These are phyloP conservation scores for Shargacucullia verbasci DNA, from an alignment of 2,888 invertebrate genomes.

Conservation along the genomic window DNA sequence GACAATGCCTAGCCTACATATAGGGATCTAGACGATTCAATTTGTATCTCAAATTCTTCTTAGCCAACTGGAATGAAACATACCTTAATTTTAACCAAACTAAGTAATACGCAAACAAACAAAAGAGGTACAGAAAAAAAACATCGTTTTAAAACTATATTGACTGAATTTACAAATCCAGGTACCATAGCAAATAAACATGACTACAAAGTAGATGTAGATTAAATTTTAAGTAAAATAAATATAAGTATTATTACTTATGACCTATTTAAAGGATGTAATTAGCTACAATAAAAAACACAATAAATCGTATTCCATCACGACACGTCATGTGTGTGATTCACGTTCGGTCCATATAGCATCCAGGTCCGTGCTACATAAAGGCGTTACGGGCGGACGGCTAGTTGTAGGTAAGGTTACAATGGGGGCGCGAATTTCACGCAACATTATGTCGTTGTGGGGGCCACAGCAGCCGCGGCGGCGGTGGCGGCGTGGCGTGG, in stretches of 20 bases:
- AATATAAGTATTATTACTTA: too few species aligned
- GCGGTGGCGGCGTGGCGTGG: conserved; percentile 36
- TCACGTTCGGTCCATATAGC: conserved; percentile 68
- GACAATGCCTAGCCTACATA: too few species aligned
- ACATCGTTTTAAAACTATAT: too few species aligned
- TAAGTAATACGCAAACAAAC: too few species aligned
- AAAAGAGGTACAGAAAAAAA: too few species aligned
- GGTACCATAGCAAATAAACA: too few species aligned
- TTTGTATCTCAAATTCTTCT: neutral
- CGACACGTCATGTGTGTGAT: conserved; percentile 51
- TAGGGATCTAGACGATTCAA: too few species aligned
- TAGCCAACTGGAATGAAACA: neutral
- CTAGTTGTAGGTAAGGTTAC: conserved; percentile 74
- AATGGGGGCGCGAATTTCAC: conserved; percentile 84
- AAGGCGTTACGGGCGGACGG: conserved; percentile 70
- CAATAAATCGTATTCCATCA: conserved; percentile 16
- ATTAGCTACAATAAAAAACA: conserved; percentile 14
- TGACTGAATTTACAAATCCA: too few species aligned
- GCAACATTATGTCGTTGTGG: conserved; percentile 81
- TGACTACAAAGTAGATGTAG: too few species aligned
- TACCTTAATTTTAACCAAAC: too few species aligned
- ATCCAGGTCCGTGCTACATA: conserved; percentile 69
- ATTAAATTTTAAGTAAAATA: too few species aligned
- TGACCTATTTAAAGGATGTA: too few species aligned
- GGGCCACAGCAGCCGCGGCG: conserved; percentile 52